Evolutionary conservation across 1,140 invertebrate genomes (phyloP).

Genomic region (Drosophila albomicans): DNA sequence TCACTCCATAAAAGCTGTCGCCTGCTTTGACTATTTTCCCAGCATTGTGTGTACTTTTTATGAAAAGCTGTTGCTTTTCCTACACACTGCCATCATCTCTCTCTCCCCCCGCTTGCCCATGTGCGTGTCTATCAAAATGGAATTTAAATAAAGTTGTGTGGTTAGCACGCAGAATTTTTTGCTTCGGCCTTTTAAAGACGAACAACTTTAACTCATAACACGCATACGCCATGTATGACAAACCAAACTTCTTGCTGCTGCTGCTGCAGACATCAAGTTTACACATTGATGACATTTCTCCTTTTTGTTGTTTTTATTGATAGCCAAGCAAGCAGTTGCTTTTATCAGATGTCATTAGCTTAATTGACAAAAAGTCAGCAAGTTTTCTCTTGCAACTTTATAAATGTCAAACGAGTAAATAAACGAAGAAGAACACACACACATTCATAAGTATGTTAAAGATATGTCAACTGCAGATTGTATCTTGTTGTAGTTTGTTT

Average conservation of each 20-base stretch:
- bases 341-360: constrained; percentile 46
- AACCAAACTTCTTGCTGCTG: constrained; percentile 16
- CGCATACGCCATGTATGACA: constrained; percentile 59
- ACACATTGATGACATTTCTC: constrained; percentile 35
- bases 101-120: background rate
- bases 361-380: constrained; percentile 45
- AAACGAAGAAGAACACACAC: constrained; percentile 2
- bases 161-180: constrained; percentile 17
- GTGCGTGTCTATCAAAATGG: constrained; percentile 41
- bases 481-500: constrained; percentile 6
- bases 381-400: constrained; percentile 9
- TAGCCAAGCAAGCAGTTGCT: background rate
- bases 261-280: constrained; percentile 10
- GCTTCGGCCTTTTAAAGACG: background rate
- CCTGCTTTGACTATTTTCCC: constrained; percentile 28
- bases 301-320: constrained; percentile 36
- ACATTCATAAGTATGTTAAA: background rate
- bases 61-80: constrained; percentile 41
- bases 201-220: constrained; percentile 42
- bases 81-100: background rate
- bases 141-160: constrained; percentile 47
- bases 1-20: constrained; percentile 10
- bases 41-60: constrained; percentile 6
- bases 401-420: constrained; percentile 26
- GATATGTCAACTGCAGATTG: constrained; percentile 12